Evolutionary conservation across 2,888 invertebrate species (phyloP), one percentile per base, ranked within the genome.

Genomic region (Acronicta aceris): DNA sequence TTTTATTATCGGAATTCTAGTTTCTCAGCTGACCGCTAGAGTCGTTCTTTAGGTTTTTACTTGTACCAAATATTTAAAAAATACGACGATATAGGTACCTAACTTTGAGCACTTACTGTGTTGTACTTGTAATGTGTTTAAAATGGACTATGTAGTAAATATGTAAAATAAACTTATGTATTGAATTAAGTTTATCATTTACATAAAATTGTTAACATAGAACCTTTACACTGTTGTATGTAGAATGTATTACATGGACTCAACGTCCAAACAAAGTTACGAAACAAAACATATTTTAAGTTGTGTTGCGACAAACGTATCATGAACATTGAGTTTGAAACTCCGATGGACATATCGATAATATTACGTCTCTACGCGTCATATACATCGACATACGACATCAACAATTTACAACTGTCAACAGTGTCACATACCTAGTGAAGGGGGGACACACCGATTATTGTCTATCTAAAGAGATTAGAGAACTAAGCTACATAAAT

Each of bases 371-470:
- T 67, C 71, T 76, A 67, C 55, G 74, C 81, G 83, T 85, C 86
- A 85, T 74, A 66, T 81, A 54, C 70, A 76, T 76, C 81, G 76
- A 81, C 60, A 79, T 45, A 66, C 55, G 79, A 78, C 82, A 81
- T 82, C 79, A 83, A 81, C 25, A 67, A 66, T 76, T 69, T 63
- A 76, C 77, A 75, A 79, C 77, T 84, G 85, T 86, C 86, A 82
- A 81, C 82, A 67, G 65, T 84, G 85, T 79, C 78, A 70, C 71
- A 63, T 65, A 58, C 49, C 53, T 71, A 58, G 48, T 62, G 57
- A 43, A 71, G 48, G 59, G 59, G 17, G n/a, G 12, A 45, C 21
- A 27, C 17, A 6, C 53, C 40, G 9, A 46, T 65, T 56, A 43
- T 59, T 53, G 43, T 21, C 21, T 21, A 21, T 21, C 21, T 2